These are phyloP conservation scores for Amorpha juglandis DNA, from an alignment of 2,888 invertebrate genomes.

Conservation along the genomic window DNA sequence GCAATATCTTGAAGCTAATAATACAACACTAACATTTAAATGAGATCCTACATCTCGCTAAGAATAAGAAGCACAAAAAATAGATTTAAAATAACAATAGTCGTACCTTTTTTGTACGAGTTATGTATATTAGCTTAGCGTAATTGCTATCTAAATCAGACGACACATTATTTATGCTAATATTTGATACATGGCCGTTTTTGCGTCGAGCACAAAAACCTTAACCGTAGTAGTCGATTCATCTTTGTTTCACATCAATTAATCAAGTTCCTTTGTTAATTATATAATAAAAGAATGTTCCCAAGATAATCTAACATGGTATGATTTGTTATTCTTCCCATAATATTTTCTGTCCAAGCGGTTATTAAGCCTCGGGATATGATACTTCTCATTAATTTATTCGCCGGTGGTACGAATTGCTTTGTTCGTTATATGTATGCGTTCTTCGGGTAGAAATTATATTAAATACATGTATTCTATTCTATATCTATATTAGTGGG, in stretches of 20 bases:
- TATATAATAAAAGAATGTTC: slow-evolving; percentile 68
- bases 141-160: slow-evolving; percentile 16
- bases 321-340: slow-evolving; percentile 57
- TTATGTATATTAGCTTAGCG: slow-evolving; percentile 15
- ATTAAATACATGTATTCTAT: not conserved
- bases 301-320: slow-evolving; percentile 59
- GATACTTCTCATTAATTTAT: slow-evolving; percentile 55
- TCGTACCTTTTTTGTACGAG: slow-evolving; percentile 1
- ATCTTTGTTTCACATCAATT: slow-evolving; percentile 63
- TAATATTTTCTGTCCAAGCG: slow-evolving; percentile 50
- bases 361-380: slow-evolving; percentile 55
- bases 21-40: not conserved
- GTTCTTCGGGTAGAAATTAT: not conserved
- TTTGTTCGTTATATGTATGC: slow-evolving; percentile 49
- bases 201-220: slow-evolving; percentile 33
- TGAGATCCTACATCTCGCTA: not conserved
- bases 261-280: slow-evolving; percentile 57
- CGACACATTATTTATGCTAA: slow-evolving; percentile 23
- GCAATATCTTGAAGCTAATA: not conserved
- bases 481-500: too few species aligned
- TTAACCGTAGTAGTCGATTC: slow-evolving; percentile 56
- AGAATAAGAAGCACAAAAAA: slow-evolving; percentile 8
- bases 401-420: slow-evolving; percentile 53
- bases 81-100: slow-evolving; percentile 1
- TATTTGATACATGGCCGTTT: slow-evolving; percentile 15